Evolutionary conservation across 2,797 vertebrate species (phyloP), one percentile per base, ranked within the genome.

Genomic region (Microchirus variegatus): DNA sequence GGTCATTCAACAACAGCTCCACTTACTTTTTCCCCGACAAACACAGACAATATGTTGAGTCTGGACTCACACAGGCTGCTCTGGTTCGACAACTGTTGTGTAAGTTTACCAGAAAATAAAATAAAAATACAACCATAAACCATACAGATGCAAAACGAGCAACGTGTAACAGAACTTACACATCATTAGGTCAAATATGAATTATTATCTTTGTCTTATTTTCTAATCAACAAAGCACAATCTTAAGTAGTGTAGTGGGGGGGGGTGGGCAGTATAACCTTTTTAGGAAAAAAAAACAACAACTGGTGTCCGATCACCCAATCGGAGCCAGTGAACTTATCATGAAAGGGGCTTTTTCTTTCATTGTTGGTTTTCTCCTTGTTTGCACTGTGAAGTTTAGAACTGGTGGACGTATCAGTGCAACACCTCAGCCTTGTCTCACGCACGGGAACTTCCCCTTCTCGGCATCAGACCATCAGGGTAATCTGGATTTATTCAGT

Each of bases 161-260:
- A 85, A 80, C 35, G 77, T 88, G 82, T 86, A 67, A 81, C 61
- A 72, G 6, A 70, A 90, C 76, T 79, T 78, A 80, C 89, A 90
- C 87, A 89, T 86, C 82, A 87, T 84, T 86, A 83, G 85, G 76
- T 85, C 85, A 65, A 78, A 73, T 77, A 74, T 78, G 71, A 84
- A 86, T 78, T 77, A 82, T 90, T 88, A 80, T 80, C 82, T 80
- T 83, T 83, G 87, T 92, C 85, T 88, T 90, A 82, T 92, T 93
- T 91, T 89, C 76, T 92, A 90, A 93, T 89, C 86, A 91, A 93
- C 89, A 93, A 93, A 94, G 93, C 93, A 94, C 93, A 94, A 94
- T 92, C 89, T 91, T 14, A 89, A 86, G 89, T 86, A 87, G 85
- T 62, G 70, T 83, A 89, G 31, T 13, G 13, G 2, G 41, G 12